Evolutionary conservation across 2,113 vertebrate species (phyloP).

Genomic region (Trogon melanurus): DNA sequence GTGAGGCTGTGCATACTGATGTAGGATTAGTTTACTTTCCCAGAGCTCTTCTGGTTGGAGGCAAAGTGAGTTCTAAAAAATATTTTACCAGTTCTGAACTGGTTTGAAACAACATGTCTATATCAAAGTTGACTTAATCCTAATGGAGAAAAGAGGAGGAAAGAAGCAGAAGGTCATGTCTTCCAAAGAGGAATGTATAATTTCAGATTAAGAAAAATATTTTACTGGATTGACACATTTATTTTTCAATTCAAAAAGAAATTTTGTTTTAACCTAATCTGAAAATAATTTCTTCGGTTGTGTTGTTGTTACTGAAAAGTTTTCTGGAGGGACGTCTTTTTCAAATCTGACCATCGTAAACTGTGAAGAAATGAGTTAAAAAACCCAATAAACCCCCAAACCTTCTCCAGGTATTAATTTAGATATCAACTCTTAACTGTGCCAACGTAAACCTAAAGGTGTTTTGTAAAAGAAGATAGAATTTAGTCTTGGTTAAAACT

Average conservation of each 20-base stretch:
- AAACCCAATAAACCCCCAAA: neutral
- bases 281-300: neutral
- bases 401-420: neutral
- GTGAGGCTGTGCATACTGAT: neutral
- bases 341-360: neutral
- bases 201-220: neutral
- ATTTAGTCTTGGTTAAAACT: neutral
- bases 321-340: accelerated
- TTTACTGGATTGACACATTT: neutral
- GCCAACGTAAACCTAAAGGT: neutral
- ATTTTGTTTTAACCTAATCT: neutral
- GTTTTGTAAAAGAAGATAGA: neutral
- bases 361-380: neutral
- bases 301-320: neutral
- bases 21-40: neutral
- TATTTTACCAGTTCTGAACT: neutral
- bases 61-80: neutral
- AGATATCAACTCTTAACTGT: neutral
- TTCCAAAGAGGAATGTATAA: neutral
- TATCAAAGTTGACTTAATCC: neutral
- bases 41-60: neutral
- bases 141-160: neutral
- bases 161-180: accelerated
- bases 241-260: neutral
- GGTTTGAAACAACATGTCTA: neutral